Percentiles rank a stretch among this genome's conserved stretches.
Evolutionary conservation across 2,113 vertebrate genomes (phyloP).

Genomic region (Todiramphus saurophagus): DNA sequence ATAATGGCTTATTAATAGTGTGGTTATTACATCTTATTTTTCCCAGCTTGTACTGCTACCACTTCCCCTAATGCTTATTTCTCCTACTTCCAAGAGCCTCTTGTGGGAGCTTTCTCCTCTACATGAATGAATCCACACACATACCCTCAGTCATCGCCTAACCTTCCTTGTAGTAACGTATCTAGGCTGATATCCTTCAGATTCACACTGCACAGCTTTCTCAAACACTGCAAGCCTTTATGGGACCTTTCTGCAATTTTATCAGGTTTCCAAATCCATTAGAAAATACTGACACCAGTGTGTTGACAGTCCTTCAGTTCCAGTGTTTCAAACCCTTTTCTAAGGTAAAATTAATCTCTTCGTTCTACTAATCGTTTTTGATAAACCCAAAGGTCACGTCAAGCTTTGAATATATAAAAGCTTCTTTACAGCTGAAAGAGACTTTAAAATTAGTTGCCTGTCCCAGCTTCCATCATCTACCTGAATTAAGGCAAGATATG

Average conservation of each 20-base stretch:
- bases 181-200: background rate
- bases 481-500: background rate
- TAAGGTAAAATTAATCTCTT: background rate
- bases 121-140: background rate
- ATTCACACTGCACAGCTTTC: background rate
- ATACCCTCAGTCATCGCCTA: background rate
- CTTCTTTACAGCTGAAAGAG: background rate
- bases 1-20: background rate
- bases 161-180: background rate
- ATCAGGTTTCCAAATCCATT: background rate
- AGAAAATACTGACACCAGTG: background rate
- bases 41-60: background rate
- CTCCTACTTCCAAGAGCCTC: background rate
- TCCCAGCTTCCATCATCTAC: background rate
- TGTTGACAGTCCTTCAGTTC: background rate
- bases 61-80: background rate
- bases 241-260: background rate
- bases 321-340: background rate
- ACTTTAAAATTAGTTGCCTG: background rate
- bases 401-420: background rate
- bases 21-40: background rate
- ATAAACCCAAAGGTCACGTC: background rate
- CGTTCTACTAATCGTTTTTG: background rate
- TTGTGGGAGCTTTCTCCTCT: background rate
- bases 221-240: background rate